Evolutionary conservation across 2,113 vertebrate genomes (phyloP).

Genomic region (Halichoeres trimaculatus): DNA sequence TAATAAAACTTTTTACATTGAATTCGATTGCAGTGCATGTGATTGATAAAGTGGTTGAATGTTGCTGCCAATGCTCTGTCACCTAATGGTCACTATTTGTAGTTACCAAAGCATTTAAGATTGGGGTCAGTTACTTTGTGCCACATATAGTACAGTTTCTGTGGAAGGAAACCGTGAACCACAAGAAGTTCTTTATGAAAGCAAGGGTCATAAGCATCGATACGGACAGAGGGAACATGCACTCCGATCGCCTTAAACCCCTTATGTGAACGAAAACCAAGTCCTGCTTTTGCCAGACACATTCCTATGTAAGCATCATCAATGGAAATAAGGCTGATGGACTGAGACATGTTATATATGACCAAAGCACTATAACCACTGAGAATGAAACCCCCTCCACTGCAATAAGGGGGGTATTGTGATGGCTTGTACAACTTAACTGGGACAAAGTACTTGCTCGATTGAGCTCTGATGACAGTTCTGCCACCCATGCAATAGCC

Average conservation of each 20-base stretch:
- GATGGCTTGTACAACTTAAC: slow-evolving; percentile 72
- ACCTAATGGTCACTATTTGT: not conserved
- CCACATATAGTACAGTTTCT: not conserved
- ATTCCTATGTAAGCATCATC: not conserved
- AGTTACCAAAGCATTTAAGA: not conserved
- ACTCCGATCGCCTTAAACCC: not conserved
- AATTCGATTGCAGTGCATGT: too few relatives aligned
- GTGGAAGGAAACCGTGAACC: not conserved
- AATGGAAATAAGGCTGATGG: not conserved
- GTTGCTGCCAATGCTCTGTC: too few relatives aligned
- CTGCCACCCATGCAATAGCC: slow-evolving; percentile 76
- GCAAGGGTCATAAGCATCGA: not conserved
- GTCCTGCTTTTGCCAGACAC: not conserved
- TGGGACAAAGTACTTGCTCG: slow-evolving; percentile 86
- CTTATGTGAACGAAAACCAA: not conserved
- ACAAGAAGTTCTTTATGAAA: not conserved
- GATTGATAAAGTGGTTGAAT: too few relatives aligned
- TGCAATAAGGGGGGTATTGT: slow-evolving; percentile 81
- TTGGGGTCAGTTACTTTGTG: not conserved
- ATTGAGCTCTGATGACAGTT: slow-evolving; percentile 68
- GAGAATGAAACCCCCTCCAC: slow-evolving; percentile 83
- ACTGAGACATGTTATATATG: not conserved
- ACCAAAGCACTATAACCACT: slow-evolving; percentile 73
- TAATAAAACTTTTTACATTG: too few relatives aligned
- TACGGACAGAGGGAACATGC: not conserved